phyloP scores from a whole-genome alignment of 1,140 invertebrate species.

The Sesamia nonagrioides region DNA sequence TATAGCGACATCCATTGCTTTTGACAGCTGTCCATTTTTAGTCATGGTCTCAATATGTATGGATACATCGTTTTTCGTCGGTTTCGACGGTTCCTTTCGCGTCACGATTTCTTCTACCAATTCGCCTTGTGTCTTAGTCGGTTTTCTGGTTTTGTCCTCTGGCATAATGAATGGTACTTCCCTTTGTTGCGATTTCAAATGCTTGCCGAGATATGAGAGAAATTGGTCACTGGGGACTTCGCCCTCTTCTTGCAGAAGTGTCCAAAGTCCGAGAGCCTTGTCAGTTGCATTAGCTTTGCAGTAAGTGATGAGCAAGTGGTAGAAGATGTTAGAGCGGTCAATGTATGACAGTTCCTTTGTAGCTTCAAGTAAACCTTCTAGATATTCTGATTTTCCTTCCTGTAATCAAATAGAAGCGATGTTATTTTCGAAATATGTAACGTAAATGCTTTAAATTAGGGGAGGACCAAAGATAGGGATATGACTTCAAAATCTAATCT shows the following conservation, averaged over 20 bases:
- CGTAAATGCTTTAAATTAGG: neutral
- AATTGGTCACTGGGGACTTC: constrained; percentile 91
- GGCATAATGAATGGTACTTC: constrained; percentile 91
- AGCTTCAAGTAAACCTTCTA: constrained; percentile 92
- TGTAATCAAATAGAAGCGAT: constrained; percentile 65
- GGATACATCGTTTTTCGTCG: constrained; percentile 62
- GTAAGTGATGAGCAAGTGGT: constrained; percentile 91
- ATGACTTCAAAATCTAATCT: too few species aligned
- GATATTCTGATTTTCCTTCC: constrained; percentile 89
- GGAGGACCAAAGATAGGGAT: too few species aligned
- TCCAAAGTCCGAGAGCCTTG: constrained; percentile 93
- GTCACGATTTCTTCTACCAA: constrained; percentile 40
- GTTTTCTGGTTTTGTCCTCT: constrained; percentile 53
- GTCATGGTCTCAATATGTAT: constrained; percentile 69
- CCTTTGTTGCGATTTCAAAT: constrained; percentile 90
- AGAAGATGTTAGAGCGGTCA: constrained; percentile 92
- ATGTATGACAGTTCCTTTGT: constrained; percentile 92
- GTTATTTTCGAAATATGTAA: neutral
- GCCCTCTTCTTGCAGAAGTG: constrained; percentile 94
- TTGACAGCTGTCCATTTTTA: constrained; percentile 84
- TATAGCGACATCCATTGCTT: constrained; percentile 85
- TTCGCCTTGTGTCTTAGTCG: constrained; percentile 45
- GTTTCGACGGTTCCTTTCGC: constrained; percentile 53
- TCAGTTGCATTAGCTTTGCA: constrained; percentile 90
- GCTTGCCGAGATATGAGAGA: constrained; percentile 89